Evolutionary conservation across 2,797 vertebrate species (phyloP).

Genomic region (Mastacembelus armatus): DNA sequence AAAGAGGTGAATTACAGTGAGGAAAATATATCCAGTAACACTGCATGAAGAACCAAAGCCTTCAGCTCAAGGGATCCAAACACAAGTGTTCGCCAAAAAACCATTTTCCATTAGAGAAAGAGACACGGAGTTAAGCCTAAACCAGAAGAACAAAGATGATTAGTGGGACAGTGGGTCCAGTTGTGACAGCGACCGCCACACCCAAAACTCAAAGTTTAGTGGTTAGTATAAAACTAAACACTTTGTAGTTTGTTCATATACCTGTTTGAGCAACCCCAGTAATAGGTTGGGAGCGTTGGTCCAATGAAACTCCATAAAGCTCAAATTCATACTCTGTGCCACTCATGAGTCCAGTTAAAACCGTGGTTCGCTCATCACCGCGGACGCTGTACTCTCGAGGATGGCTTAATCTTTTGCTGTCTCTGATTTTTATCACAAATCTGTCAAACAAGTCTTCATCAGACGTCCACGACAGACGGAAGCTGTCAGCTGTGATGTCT

Average conservation of each 20-base stretch:
- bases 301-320: slow-evolving; percentile 90
- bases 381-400: slow-evolving; percentile 86
- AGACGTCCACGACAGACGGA: slow-evolving; percentile 93
- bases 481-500: slow-evolving; percentile 88
- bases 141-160: slow-evolving; percentile 40
- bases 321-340: slow-evolving; percentile 95
- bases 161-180: slow-evolving; percentile 32
- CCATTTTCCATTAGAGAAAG: slow-evolving; percentile 23
- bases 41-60: not conserved
- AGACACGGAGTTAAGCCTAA: slow-evolving; percentile 33
- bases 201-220: not conserved
- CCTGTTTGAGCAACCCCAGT: slow-evolving; percentile 91
- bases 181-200: slow-evolving; percentile 11
- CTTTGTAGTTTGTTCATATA: slow-evolving; percentile 57
- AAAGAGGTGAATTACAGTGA: slow-evolving; percentile 7
- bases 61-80: slow-evolving; percentile 2
- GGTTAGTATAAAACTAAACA: slow-evolving; percentile 34
- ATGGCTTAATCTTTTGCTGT: slow-evolving; percentile 87
- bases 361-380: slow-evolving; percentile 88
- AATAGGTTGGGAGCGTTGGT: slow-evolving; percentile 90
- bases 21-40: not conserved
- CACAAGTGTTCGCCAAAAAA: slow-evolving; percentile 19
- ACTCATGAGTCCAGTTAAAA: slow-evolving; percentile 89
- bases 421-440: slow-evolving; percentile 95
- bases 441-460: slow-evolving; percentile 93